Percentiles rank a stretch among this genome's conserved stretches.
Evolutionary conservation across 1,140 invertebrate species (phyloP).

Genomic region (Sesamia nonagrioides): DNA sequence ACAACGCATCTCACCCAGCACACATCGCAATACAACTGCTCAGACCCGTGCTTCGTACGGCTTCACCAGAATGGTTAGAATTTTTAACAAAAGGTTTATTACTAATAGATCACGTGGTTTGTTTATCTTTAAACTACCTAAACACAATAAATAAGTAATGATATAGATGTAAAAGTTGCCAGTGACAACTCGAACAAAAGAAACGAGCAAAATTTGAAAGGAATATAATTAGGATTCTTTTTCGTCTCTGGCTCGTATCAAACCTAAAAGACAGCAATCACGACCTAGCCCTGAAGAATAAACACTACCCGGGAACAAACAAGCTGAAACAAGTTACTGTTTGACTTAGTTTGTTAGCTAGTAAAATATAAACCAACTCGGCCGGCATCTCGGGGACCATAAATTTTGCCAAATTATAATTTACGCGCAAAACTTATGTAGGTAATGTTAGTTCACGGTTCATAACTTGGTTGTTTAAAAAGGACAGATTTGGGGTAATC

Average conservation of each 20-base stretch:
- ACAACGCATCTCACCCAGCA: too few relatives aligned
- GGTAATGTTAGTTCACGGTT: background rate
- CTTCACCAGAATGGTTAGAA: too few relatives aligned
- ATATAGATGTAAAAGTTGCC: too few relatives aligned
- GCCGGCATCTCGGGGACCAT: conserved; percentile 11
- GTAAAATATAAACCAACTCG: conserved; percentile 31
- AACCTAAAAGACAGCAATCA: conserved; percentile 13
- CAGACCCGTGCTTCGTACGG: too few relatives aligned
- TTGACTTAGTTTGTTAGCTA: conserved; percentile 16
- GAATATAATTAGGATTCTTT: background rate
- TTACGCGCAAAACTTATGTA: conserved; percentile 35
- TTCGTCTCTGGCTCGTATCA: background rate
- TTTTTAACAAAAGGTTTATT: too few relatives aligned
- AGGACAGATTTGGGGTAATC: background rate
- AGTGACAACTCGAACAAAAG: too few relatives aligned
- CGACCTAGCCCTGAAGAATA: conserved; percentile 2
- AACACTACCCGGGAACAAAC: conserved; percentile 9
- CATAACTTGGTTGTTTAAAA: conserved; percentile 29
- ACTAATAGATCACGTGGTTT: too few relatives aligned
- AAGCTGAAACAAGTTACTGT: conserved; percentile 22
- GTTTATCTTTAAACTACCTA: too few relatives aligned
- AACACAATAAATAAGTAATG: too few relatives aligned
- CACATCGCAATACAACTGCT: too few relatives aligned
- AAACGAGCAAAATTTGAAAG: background rate
- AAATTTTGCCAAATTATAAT: conserved; percentile 41